Base-by-base conservation (phyloP, 2,797 vertebrate species). In the Balearica regulorum region DNA sequence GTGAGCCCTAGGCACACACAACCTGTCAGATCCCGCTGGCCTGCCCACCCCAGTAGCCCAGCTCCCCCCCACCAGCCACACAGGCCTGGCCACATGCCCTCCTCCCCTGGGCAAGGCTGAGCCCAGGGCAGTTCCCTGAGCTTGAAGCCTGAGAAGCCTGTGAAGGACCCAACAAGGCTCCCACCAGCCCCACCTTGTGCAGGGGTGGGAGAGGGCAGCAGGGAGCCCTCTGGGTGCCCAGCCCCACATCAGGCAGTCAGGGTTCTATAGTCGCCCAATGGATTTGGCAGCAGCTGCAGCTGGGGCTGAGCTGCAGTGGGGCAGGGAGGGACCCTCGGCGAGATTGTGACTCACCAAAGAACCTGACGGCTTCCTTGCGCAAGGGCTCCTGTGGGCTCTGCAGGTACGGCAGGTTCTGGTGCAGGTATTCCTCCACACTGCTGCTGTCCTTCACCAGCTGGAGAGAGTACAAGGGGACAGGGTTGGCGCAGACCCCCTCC, bases 1-100 rank as follows among this genome's bases (percentile, higher is more conserved):
- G 15, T 7, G 18, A 81, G 35, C 54, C 65, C 78, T 81, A n/a
- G 65, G 65, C 24, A 69, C 44, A 41, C 18, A 28, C 44, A 58
- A 35, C 54, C 65, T 3, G 3, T 68, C 53, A 46, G 16, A 24
- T 24, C 26, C 61, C 2, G 1, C 39, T 19, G 61, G 76, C 61
- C 39, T 18, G 61, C 76, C 49, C 4, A 2, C n/a, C 43, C 62
- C 53, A 48, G n/a, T 20, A 6, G 41, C 51, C 51, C 26, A 9
- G 41, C n/a, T 46, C 41, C 41, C 28, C n/a, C 3, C 8, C 39
- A 35, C 11, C 5, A 0, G 25, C 33, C 16, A 25, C 48, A 4
- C 5, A 0, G 25, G 60, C 76, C 76, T 14, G 19, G 49, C 62
- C n/a, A 7, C 1, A 1, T 2, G 1, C 28, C 51, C n/a, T 37